Evolutionary conservation across 2,888 invertebrate genomes (phyloP).

Genomic region (Leptodirus hochenwartii): DNA sequence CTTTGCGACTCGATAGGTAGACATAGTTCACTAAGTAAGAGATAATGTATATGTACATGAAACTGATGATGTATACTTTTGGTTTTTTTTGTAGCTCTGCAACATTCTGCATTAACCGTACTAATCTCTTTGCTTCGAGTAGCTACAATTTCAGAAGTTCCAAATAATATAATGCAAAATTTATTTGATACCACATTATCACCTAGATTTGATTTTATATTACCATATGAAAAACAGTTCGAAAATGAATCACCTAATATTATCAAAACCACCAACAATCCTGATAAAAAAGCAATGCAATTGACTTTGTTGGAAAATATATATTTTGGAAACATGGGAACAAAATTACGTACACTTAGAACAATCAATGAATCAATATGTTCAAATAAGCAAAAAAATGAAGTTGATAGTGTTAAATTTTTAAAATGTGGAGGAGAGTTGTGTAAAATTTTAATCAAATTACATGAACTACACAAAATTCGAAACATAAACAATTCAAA

Average conservation of each 20-base stretch:
- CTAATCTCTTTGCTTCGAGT: conserved; percentile 15
- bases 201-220: too few relatives aligned
- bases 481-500: conserved; percentile 25
- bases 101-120: conserved; percentile 16
- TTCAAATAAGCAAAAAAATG: too few relatives aligned
- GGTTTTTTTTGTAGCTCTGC: conserved; percentile 16
- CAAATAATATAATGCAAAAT: not conserved
- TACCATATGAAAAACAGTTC: too few relatives aligned
- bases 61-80: too few relatives aligned
- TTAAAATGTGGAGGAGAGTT: conserved; percentile 30
- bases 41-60: too few relatives aligned
- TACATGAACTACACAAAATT: conserved; percentile 24
- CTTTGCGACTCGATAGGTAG: conserved; percentile 24
- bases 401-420: too few relatives aligned
- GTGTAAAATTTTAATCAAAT: conserved; percentile 27
- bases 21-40: too few relatives aligned
- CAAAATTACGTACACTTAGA: conserved; percentile 5
- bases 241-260: too few relatives aligned
- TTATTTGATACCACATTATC: too few relatives aligned
- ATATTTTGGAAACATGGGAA: conserved; percentile 17
- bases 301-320: conserved; percentile 17
- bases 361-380: not conserved
- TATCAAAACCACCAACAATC: too few relatives aligned
- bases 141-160: not conserved
- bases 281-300: conserved; percentile 10